A percentile compares a stretch with the other conserved stretches of the same genome.
Evolutionary conservation across 2,797 vertebrate species (phyloP).

Genomic region (Halcyon smyrnensis): DNA sequence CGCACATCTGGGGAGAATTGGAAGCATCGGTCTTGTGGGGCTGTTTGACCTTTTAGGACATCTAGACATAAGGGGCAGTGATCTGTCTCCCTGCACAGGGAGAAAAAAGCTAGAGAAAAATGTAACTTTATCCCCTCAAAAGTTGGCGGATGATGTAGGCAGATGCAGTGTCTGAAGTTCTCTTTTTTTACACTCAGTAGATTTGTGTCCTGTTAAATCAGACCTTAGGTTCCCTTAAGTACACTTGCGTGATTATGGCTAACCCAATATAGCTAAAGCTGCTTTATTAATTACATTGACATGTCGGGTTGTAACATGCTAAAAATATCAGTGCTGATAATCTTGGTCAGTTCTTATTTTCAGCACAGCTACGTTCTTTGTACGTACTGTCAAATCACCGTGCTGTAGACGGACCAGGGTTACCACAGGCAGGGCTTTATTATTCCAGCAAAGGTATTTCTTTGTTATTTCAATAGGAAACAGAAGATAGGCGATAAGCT

Average conservation of each 20-base stretch:
- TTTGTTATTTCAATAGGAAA: conserved; percentile 59
- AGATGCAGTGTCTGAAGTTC: neutral
- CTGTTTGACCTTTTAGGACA: neutral
- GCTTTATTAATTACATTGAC: conserved; percentile 54
- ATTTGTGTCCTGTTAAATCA: neutral
- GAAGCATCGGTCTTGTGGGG: neutral
- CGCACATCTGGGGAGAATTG: neutral
- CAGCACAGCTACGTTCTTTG: neutral
- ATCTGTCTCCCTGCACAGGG: neutral
- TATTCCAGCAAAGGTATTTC: conserved; percentile 40
- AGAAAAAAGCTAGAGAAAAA: neutral
- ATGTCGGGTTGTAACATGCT: neutral
- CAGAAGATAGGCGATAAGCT: conserved; percentile 41
- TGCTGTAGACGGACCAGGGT: neutral
- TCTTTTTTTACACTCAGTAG: neutral
- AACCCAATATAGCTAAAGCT: conserved; percentile 6
- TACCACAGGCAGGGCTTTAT: neutral
- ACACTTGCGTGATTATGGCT: conserved; percentile 10
- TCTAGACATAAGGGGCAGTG: neutral
- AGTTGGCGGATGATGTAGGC: neutral
- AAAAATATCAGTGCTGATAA: conserved; percentile 48
- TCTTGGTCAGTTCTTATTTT: conserved; percentile 27
- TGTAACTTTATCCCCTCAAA: neutral
- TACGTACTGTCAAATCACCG: fast-evolving
- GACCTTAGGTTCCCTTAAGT: conserved; percentile 44